Base-by-base conservation (phyloP, 2,797 vertebrate species). In the Echiichthys vipera region DNA sequence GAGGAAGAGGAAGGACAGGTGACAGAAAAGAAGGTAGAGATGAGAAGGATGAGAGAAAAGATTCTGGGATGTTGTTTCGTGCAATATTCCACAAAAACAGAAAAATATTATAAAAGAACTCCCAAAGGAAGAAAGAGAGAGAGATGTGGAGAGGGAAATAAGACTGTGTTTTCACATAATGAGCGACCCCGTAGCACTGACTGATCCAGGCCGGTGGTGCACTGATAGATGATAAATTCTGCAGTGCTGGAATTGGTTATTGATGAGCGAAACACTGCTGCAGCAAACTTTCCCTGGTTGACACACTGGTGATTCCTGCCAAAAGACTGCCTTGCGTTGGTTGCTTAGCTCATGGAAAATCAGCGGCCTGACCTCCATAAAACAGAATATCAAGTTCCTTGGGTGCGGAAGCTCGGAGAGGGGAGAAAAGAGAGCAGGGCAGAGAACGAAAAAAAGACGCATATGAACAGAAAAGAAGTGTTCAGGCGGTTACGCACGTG, bases 271-370 rank as follows among this genome's bases (percentile, higher is more conserved):
- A 77, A 77, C 30, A 65, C 22, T 74, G 76, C 75, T 4, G 50
- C 62, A 18, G 78, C 80, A 80, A 85, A 85, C 74, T 72, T 84
- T 69, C 86, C 36, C 73, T 83, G 78, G 65, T 85, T 56, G 85
- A 79, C 71, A 54, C 53, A 25, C 36, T 36, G 63, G 54, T 9
- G 47, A 55, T 25, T 45, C 67, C 84, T 88, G 90, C 85, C 90
- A 89, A 78, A 77, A 74, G 13, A 9, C 54, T 20, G 55, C 59
- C 71, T 77, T 24, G 45, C 63, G 36, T 25, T 12, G 54, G 62
- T 71, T 87, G 86, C 89, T 89, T 79, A 69, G 86, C 76, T 86
- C 85, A 84, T 77, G 82, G 85, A 81, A 89, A 90, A 87, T 68
- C 55, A 39, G 61, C 0, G 14, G 62, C 34, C 37, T 69, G 88